Percentiles rank a stretch among this genome's conserved stretches.
These are phyloP conservation scores for Halichondria panicea DNA, from an alignment of 37 sponge, comb jelly and placozoan genomes.

Conservation along the genomic window DNA sequence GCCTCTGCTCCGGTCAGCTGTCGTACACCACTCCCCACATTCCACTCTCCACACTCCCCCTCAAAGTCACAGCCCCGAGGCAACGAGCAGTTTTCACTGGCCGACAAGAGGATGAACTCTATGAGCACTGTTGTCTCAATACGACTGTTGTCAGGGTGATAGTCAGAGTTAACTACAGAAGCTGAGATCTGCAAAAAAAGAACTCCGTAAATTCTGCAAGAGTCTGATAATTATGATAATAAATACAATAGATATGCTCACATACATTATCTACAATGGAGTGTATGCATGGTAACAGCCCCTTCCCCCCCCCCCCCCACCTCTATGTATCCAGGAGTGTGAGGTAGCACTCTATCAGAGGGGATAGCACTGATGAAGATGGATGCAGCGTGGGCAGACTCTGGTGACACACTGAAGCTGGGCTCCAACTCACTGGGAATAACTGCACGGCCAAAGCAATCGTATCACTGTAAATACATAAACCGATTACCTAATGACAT, in stretches of 20 bases:
- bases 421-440: slow-evolving; percentile 9
- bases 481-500: too few species aligned
- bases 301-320: not conserved
- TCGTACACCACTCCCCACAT: not conserved
- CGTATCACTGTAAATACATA: too few species aligned
- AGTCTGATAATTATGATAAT: too few species aligned
- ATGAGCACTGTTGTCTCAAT: not conserved
- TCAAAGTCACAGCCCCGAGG: slow-evolving; percentile 32
- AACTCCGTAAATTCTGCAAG: too few species aligned
- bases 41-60: not conserved
- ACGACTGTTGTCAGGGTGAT: not conserved
- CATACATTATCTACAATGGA: too few species aligned
- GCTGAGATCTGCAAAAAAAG: not conserved
- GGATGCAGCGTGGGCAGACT: not conserved
- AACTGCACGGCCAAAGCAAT: not conserved
- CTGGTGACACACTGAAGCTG: slow-evolving; percentile 4
- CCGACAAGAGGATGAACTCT: slow-evolving; percentile 11
- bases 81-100: slow-evolving; percentile 24
- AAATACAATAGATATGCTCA: too few species aligned
- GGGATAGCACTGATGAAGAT: slow-evolving; percentile 18
- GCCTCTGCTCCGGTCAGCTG: too few species aligned
- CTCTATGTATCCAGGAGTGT: slow-evolving; percentile 24
- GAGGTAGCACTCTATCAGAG: slow-evolving; percentile 2
- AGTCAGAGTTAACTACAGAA: slow-evolving; percentile 18
- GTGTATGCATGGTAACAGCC: too few species aligned